phyloP scores from a whole-genome alignment of 2,888 invertebrate species.

The Selenia dentaria region DNA sequence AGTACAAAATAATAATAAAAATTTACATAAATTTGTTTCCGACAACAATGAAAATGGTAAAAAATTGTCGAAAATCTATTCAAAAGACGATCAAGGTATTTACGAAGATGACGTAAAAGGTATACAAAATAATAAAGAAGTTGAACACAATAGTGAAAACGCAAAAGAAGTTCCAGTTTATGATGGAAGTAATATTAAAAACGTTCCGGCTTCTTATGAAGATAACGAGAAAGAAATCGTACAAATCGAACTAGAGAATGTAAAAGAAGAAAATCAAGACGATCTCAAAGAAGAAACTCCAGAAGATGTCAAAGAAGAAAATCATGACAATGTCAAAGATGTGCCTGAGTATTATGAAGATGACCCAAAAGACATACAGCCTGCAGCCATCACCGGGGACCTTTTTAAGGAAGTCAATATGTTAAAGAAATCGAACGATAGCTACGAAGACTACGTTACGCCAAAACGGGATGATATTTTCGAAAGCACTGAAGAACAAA shows the following conservation, averaged over 20 bases:
- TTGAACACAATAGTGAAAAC: not conserved
- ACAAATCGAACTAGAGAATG: not conserved
- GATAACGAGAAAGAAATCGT: not conserved
- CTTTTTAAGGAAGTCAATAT: conserved; percentile 37
- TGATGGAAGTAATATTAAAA: not conserved
- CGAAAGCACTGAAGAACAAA: conserved; percentile 26
- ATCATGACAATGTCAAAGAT: not conserved
- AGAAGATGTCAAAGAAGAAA: not conserved
- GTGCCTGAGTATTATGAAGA: conserved; percentile 9
- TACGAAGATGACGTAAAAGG: too few species aligned
- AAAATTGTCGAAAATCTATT: not conserved
- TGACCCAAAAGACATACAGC: not conserved
- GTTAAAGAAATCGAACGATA: conserved; percentile 41
- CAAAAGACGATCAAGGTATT: too few species aligned
- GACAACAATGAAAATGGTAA: not conserved
- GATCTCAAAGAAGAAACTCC: too few species aligned
- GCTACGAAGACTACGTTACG: conserved; percentile 60
- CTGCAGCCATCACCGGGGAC: conserved; percentile 11
- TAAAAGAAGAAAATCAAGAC: not conserved
- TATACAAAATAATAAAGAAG: not conserved
- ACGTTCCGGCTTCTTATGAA: not conserved
- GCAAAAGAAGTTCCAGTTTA: not conserved
- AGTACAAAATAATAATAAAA: not conserved
- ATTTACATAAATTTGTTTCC: not conserved
- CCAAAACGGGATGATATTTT: conserved; percentile 48